These are phyloP conservation scores for Amorpha juglandis DNA, from an alignment of 2,888 invertebrate genomes.

Conservation along the genomic window DNA sequence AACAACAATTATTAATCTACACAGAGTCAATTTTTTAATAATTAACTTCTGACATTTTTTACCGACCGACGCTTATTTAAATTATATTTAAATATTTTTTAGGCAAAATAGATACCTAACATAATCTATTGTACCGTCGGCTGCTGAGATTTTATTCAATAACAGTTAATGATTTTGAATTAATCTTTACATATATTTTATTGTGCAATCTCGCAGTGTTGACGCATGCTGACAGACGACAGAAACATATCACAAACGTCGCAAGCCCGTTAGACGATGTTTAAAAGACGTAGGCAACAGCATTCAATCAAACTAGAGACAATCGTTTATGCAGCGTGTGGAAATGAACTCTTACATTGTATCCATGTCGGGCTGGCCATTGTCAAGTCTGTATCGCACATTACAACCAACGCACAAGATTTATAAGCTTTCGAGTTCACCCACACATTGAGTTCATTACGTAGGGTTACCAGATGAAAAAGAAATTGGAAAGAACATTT, in stretches of 20 bases:
- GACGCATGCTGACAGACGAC: not conserved
- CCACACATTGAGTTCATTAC: slow-evolving; percentile 49
- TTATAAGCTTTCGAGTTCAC: slow-evolving; percentile 75
- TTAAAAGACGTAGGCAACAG: slow-evolving; percentile 3
- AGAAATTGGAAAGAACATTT: not conserved
- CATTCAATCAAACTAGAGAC: slow-evolving; percentile 11
- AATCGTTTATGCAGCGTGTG: slow-evolving; percentile 45
- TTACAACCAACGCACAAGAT: slow-evolving; percentile 56
- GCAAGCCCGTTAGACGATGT: not conserved
- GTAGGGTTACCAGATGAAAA: slow-evolving; percentile 6
- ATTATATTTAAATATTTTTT: too few relatives aligned
- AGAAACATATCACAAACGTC: not conserved
- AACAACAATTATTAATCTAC: slow-evolving; percentile 1
- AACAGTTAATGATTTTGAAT: too few relatives aligned
- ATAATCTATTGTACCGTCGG: too few relatives aligned
- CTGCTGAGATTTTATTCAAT: too few relatives aligned
- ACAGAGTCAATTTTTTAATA: slow-evolving; percentile 10
- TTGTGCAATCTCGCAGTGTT: too few relatives aligned
- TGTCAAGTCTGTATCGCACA: slow-evolving; percentile 58
- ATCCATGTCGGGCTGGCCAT: slow-evolving; percentile 60
- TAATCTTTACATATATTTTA: too few relatives aligned
- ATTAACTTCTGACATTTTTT: not conserved
- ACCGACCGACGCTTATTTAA: too few relatives aligned
- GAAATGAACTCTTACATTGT: slow-evolving; percentile 67
- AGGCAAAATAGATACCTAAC: too few relatives aligned